Percentiles rank a stretch among this genome's conserved stretches.
Conservation (phyloP, 1,140 invertebrate species). For the Heterodera carotae region DNA sequence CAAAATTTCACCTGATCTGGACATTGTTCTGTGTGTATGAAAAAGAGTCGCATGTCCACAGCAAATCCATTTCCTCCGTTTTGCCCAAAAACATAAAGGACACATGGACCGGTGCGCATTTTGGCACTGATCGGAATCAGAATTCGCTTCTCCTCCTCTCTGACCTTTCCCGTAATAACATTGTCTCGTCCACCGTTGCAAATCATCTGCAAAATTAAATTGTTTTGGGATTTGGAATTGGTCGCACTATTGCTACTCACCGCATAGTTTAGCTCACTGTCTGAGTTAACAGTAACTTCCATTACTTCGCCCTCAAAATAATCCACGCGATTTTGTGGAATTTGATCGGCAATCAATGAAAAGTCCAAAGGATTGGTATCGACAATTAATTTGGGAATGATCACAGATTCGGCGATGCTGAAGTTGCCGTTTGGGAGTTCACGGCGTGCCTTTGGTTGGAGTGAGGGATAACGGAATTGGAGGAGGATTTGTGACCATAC, state of each 20-base stretch:
- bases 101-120: constrained; percentile 17
- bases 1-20: constrained; percentile 16
- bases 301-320: constrained; percentile 24
- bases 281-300: neutral
- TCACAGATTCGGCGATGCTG: constrained; percentile 3
- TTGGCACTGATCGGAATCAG: constrained; percentile 4
- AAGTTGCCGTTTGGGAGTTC: constrained; percentile 17
- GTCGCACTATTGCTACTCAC: neutral
- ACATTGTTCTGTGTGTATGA: constrained; percentile 4
- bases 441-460: constrained; percentile 1
- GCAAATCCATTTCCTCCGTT: constrained; percentile 3
- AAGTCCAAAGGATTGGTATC: constrained; percentile 10
- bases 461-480: neutral
- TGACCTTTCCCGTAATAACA: neutral
- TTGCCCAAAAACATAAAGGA: constrained; percentile 19
- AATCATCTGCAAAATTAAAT: constrained; percentile 18
- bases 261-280: constrained; percentile 28
- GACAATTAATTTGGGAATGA: constrained; percentile 1
- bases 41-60: constrained; percentile 24
- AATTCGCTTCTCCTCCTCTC: neutral
- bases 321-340: constrained; percentile 20
- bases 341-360: constrained; percentile 15
- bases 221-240: neutral
- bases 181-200: constrained; percentile 7
- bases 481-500: neutral